Base-by-base conservation (phyloP, 2,888 invertebrate species). In the Apodemia zela region DNA sequence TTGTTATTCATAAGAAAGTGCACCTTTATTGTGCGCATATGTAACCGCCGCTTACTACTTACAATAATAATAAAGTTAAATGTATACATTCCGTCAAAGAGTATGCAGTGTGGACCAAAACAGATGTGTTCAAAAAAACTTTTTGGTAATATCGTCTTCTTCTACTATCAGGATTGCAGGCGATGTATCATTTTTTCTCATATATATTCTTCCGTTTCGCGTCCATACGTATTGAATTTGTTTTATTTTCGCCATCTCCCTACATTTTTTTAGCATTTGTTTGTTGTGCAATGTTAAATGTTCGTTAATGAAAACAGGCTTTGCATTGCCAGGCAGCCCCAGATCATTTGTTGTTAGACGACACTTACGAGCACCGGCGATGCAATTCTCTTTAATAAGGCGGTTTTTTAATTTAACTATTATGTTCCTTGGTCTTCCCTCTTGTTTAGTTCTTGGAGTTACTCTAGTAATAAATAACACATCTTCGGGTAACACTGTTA, bases 181-280 rank as follows among this genome's bases (percentile, higher is more conserved):
- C 13, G 61, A 49, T 29, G 64, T 64, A 38, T 67, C 64, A 60
- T 65, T 63, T 47, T 65, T 63, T 33, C 64, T 61, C 17, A 59
- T 49, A 42, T 62, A 67, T n/a, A 67, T 63, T 33, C 63, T 49
- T 45, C 66, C 62, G 35, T 65, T 66, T 59, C 63, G 64, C 62
- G 63, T 35, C 66, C 63, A 68, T 1, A 66, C 63, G 7, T 60
- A 66, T 59, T 63, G 65, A 54, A 25, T 18, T 11, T 21, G 29
- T 17, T 61, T 47, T 8, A 17, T 18, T 49, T 61, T 61, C 33
- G 49, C 49, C 21, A 11, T n/a, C 10, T 47, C 60, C 29, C 33
- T 29, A 47, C 17, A n/a, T 49, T 61, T 61, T 45, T 61, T 61
- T 61, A 51, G 42, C 6, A 60, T n/a, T 47, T 21, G 21, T 25